phyloP scores from a whole-genome alignment of 2,797 vertebrate species.

The Myiothlypis coronata region DNA sequence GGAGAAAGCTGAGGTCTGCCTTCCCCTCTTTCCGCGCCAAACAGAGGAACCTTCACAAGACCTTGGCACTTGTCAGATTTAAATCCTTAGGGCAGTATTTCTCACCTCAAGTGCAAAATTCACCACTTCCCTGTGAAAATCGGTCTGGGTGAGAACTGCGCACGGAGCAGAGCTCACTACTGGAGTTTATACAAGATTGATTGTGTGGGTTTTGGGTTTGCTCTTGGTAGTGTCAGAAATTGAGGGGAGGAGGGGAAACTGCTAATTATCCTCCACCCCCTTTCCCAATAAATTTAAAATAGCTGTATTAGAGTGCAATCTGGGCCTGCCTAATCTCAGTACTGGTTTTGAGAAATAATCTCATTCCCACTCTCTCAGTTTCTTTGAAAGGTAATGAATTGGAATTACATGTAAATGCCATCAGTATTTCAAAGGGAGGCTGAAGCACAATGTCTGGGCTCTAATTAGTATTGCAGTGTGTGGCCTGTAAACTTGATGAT shows the following conservation, averaged over 20 bases:
- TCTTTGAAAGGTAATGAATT: slow-evolving; percentile 53
- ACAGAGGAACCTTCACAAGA: slow-evolving; percentile 58
- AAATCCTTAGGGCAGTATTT: slow-evolving; percentile 70
- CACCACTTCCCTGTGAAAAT: slow-evolving; percentile 70
- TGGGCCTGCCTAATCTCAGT: not conserved
- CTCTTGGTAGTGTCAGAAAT: not conserved
- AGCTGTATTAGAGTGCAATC: not conserved
- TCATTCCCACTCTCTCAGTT: not conserved
- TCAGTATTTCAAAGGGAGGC: slow-evolving; percentile 49
- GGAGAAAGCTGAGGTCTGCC: not conserved
- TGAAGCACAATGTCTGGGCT: slow-evolving; percentile 19
- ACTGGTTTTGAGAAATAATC: slow-evolving; percentile 13
- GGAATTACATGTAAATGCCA: slow-evolving; percentile 24
- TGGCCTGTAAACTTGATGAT: slow-evolving; percentile 62
- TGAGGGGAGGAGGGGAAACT: not conserved
- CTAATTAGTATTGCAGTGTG: slow-evolving; percentile 61
- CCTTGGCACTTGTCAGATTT: slow-evolving; percentile 62
- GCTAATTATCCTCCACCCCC: not conserved
- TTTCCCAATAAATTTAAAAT: not conserved
- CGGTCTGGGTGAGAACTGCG: not conserved
- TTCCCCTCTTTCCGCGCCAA: not conserved
- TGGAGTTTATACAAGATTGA: not conserved
- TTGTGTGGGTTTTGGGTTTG: slow-evolving; percentile 30
- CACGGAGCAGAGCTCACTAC: not conserved
- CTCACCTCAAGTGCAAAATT: slow-evolving; percentile 69